Evolutionary conservation across 2,888 invertebrate species (phyloP), one percentile per base, ranked within the genome.

Genomic region (Hylaea fasciaria): DNA sequence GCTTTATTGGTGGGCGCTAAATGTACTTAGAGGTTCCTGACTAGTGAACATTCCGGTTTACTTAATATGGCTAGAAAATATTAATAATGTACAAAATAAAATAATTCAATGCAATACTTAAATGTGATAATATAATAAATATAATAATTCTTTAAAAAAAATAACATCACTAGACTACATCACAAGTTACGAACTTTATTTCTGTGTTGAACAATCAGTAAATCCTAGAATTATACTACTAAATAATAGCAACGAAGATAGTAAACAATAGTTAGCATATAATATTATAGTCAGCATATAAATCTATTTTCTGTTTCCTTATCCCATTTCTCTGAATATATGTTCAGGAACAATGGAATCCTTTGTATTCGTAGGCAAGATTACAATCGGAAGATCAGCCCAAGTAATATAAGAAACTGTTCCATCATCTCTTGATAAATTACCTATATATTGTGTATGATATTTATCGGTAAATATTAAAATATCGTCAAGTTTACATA

Each of bases 321-420:
- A 51, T 51, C 37, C 49, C 16, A 60, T 60, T 41, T 54, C 37
- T 51, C 37, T 46, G 41, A 22, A 4, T 50, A 51, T 53, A 58
- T 55, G 7, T 60, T 60, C n/a, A 46, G 44, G 59, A 46, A 54
- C 53, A 60, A 60, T 50, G 47, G 53, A 57, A 62, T 53, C 50
- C 43, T 47, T 56, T 62, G 57, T 63, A 62, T 47, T 59, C 48
- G 49, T 43, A 43, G 37, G 32, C 35, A 49, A 54, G 59, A 62
- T 62, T 60, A 61, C 32, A 53, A 58, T 48, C 57, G 29, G 51
- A n/a, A 57, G 50, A 64, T 64, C 49, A 51, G 47, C 9, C 32
- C 16, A 13, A 29, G 40, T 44, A 39, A 44, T 52, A 43, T 61
- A 3, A 37, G 12, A 40, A 53, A 43, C 45, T 41, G 32, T 22